phyloP scores from a whole-genome alignment of 30 jellyfish, hydroid and myxozoan species.

The Rhopilema esculentum region DNA sequence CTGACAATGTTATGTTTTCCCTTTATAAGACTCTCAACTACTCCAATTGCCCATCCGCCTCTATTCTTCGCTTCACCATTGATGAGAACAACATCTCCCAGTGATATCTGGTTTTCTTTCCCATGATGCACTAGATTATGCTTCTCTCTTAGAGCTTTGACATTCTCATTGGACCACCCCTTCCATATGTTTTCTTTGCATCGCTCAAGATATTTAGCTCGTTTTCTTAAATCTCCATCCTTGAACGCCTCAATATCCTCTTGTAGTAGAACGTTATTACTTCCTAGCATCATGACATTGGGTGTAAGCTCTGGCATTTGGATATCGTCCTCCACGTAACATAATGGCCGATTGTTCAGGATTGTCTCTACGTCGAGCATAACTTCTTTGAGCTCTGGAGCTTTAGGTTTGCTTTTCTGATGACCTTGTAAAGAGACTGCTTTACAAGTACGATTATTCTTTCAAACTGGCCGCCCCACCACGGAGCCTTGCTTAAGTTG shows the following conservation, averaged over 20 bases:
- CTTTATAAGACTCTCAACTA: not conserved
- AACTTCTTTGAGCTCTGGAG: slow-evolving; percentile 43
- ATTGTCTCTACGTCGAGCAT: slow-evolving; percentile 38
- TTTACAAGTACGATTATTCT: slow-evolving; percentile 2
- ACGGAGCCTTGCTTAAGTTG: slow-evolving; percentile 18
- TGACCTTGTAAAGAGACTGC: slow-evolving; percentile 24
- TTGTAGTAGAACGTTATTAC: slow-evolving; percentile 11
- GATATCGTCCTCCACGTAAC: slow-evolving; percentile 40
- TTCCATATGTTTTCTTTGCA: not conserved
- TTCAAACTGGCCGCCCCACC: slow-evolving; percentile 34
- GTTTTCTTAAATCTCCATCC: slow-evolving; percentile 19
- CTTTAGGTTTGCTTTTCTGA: slow-evolving; percentile 32
- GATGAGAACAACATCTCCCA: slow-evolving; percentile 18
- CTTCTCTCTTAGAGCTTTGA: slow-evolving; percentile 17
- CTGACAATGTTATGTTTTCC: slow-evolving; percentile 15
- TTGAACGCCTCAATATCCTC: slow-evolving; percentile 14
- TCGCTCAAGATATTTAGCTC: slow-evolving; percentile 7
- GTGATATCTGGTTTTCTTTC: slow-evolving; percentile 16
- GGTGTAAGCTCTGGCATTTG: slow-evolving; percentile 30
- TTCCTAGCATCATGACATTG: slow-evolving; percentile 14
- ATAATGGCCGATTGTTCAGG: slow-evolving; percentile 42
- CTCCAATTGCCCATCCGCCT: slow-evolving; percentile 6
- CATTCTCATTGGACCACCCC: not conserved
- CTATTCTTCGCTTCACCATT: not conserved
- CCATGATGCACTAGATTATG: slow-evolving; percentile 35